phyloP scores from a whole-genome alignment of 2,888 invertebrate species.

The Seira ritae region DNA sequence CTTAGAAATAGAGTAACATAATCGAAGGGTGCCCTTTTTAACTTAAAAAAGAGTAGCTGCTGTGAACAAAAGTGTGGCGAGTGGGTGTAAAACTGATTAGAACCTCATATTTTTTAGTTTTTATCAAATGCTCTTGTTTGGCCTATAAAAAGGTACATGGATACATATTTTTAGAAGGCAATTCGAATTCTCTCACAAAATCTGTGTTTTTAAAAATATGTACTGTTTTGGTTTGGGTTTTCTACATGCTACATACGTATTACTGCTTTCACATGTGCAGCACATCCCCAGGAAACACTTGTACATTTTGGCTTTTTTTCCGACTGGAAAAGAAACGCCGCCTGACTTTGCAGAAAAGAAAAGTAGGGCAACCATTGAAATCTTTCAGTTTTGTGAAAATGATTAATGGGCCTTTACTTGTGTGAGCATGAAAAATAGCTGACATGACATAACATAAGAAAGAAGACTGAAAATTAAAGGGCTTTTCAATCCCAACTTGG shows the following conservation, averaged over 20 bases:
- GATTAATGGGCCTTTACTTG: conserved; percentile 67
- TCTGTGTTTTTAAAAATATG: too few relatives aligned
- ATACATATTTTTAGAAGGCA: not conserved
- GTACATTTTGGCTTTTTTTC: not conserved
- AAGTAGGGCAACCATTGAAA: conserved; percentile 24
- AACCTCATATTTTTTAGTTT: not conserved
- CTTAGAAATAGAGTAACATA: too few relatives aligned
- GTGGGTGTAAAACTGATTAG: conserved; percentile 3
- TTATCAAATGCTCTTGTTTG: not conserved
- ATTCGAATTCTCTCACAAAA: too few relatives aligned
- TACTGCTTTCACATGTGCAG: not conserved
- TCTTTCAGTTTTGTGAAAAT: conserved; percentile 48
- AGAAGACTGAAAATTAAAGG: too few relatives aligned
- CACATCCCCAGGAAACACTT: not conserved
- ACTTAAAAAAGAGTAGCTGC: not conserved
- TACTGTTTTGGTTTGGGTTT: too few relatives aligned
- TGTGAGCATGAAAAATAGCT: not conserved
- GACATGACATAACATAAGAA: not conserved
- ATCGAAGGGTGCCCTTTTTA: not conserved
- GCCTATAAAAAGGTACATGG: not conserved
- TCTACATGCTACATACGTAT: too few relatives aligned
- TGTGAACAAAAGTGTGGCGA: conserved; percentile 12
- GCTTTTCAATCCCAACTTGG: too few relatives aligned
- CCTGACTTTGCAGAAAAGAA: not conserved
- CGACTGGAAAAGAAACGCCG: not conserved